A percentile compares a stretch with the other conserved stretches of the same genome.
phyloP scores from a whole-genome alignment of 2,113 vertebrate species.

The Phrynocephalus versicolor region DNA sequence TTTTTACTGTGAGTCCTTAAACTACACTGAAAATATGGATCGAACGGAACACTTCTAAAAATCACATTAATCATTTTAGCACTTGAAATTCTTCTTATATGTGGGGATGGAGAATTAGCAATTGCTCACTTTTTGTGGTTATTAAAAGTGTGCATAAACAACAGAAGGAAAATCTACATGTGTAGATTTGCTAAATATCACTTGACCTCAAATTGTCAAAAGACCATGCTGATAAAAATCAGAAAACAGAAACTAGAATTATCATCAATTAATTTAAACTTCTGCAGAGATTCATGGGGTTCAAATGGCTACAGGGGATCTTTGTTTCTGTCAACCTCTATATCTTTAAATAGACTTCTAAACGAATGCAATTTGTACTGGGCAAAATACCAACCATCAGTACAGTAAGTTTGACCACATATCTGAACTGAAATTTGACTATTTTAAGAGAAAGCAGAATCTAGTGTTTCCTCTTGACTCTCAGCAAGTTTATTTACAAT shows the following conservation, averaged over 20 bases:
- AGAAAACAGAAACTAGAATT: not conserved
- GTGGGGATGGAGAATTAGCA: not conserved
- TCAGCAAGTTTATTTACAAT: slow-evolving; percentile 24
- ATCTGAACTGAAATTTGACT: not conserved
- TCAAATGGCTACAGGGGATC: not conserved
- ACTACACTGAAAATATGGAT: not conserved
- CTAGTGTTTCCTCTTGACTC: fast-evolving
- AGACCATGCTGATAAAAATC: not conserved
- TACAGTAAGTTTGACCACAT: not conserved
- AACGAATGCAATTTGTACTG: no score
- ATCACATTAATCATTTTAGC: not conserved
- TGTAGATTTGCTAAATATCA: not conserved
- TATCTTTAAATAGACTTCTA: not conserved
- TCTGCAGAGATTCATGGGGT: no score
- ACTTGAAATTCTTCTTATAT: not conserved
- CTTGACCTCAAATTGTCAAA: not conserved
- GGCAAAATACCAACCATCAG: no score
- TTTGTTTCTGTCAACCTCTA: not conserved
- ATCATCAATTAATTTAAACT: not conserved
- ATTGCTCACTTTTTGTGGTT: not conserved
- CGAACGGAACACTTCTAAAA: not conserved
- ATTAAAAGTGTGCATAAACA: not conserved
- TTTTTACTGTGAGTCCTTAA: not conserved
- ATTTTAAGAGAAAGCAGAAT: not conserved
- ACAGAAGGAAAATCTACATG: not conserved